Evolutionary conservation across 2,797 vertebrate genomes (phyloP), one percentile per base, ranked within the genome.

Genomic region (Pseudomugil gertrudae): DNA sequence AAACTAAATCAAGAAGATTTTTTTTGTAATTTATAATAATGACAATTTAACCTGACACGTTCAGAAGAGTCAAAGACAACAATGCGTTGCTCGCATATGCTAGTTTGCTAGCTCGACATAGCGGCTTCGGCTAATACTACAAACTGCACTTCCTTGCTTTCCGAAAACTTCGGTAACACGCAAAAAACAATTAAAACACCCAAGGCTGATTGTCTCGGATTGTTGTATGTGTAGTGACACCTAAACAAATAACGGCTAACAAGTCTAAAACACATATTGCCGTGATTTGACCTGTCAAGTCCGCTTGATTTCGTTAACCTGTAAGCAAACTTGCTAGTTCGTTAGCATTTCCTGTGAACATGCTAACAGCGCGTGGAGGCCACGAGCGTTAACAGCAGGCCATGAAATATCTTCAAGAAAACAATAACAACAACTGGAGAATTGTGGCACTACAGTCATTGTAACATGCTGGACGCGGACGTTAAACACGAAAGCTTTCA

Each of bases 291-390:
- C 77, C 76, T 87, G 88, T 90, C 90, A 88, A 53, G 21, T 56
- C 47, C 62, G 77, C 40, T 47, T 59, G 26, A 29, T 56, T 74
- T 51, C 36, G 78, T 73, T 82, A 80, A 79, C 60, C 32, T 70
- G 14, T 56, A 13, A 84, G 54, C 66, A 57, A 67, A 27, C 17
- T 19, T 29, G 74, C 77, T 81, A 82, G 30, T 24, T 68, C 5
- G 29, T 51, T 88, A 89, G 89, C 87, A 78, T 87, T 78, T 79
- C 72, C 54, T 48, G 38, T 40, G 59, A 54, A 57, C 75, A 73
- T 74, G 88, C 87, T 92, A 91, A 67, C 75, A 83, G 82, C 92
- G 92, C 92, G 90, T 93, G 92, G 90, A 93, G 92, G 92, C 92
- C 92, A 92, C 73, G 85, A 90, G 89, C 90, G 88, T 77, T 85